phyloP scores from a whole-genome alignment of 2,888 invertebrate genomes.

The Hydrotaea diabolus region DNA sequence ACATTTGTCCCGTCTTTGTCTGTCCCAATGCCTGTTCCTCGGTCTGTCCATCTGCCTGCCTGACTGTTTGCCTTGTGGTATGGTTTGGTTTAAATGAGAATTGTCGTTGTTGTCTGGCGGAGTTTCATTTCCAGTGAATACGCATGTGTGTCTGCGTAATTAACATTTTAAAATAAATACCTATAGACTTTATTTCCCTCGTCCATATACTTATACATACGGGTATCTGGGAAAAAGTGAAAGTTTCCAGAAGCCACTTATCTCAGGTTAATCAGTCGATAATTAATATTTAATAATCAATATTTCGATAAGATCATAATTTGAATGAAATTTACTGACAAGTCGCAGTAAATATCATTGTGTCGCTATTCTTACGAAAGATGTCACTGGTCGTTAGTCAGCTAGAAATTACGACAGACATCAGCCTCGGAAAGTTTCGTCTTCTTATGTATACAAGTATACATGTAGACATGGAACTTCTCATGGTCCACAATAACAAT shows the following conservation, averaged over 20 bases:
- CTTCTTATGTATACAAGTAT: too few species aligned
- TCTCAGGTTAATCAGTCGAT: constrained; percentile 5
- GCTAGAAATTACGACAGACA: too few species aligned
- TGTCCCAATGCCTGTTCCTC: neutral
- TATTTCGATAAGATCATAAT: neutral
- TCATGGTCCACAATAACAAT: too few species aligned
- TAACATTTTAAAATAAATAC: constrained; percentile 29
- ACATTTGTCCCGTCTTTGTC: constrained; percentile 8
- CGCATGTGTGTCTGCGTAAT: constrained; percentile 3
- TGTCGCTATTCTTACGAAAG: too few species aligned
- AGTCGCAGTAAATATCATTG: too few species aligned
- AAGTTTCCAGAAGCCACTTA: neutral
- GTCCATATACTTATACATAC: neutral
- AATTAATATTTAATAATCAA: neutral
- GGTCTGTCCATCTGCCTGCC: neutral
- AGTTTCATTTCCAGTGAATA: constrained; percentile 28
- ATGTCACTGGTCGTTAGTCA: too few species aligned
- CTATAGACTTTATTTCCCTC: neutral
- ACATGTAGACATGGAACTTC: too few species aligned
- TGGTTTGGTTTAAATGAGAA: constrained; percentile 15
- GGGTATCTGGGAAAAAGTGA: constrained; percentile 10
- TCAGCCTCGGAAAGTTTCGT: too few species aligned
- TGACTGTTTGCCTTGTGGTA: neutral
- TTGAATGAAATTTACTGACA: too few species aligned
- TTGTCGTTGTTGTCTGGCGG: neutral